Evolutionary conservation across 1,140 invertebrate genomes (phyloP).

Genomic region (Drosophila sp.): DNA sequence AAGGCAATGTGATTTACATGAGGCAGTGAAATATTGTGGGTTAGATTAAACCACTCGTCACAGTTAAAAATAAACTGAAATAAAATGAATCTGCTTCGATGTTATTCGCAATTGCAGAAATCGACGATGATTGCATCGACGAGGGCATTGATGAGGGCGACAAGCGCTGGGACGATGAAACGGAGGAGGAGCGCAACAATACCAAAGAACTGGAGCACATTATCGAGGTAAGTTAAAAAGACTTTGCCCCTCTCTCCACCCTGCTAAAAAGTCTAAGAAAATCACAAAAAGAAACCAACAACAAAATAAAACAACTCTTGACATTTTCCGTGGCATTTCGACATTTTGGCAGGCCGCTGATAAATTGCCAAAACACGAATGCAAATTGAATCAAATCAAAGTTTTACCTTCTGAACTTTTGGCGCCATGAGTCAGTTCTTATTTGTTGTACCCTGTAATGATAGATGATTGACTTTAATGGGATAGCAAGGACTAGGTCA

Average conservation of each 20-base stretch:
- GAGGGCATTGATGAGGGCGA: conserved; percentile 90
- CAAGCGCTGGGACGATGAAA: conserved; percentile 85
- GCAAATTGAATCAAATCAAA: conserved; percentile 58
- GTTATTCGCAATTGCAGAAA: conserved; percentile 85
- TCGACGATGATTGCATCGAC: conserved; percentile 96
- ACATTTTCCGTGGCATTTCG: conserved; percentile 46
- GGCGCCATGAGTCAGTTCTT: conserved; percentile 39
- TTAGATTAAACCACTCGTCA: conserved; percentile 37
- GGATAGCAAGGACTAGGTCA: not conserved
- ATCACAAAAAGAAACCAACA: conserved; percentile 1
- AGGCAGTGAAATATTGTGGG: no score
- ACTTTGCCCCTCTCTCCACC: no score
- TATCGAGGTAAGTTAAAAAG: conserved; percentile 74
- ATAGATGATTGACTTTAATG: no score
- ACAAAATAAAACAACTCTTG: conserved; percentile 25
- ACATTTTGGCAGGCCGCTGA: conserved; percentile 45
- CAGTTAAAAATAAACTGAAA: not conserved
- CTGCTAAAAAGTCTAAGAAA: conserved; percentile 1
- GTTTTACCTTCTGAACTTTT: conserved; percentile 42
- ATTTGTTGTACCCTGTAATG: conserved; percentile 29
- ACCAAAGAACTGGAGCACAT: conserved; percentile 84
- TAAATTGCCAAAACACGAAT: conserved; percentile 56
- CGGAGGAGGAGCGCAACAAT: conserved; percentile 85
- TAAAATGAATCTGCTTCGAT: conserved; percentile 4
- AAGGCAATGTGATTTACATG: conserved; percentile 15